Base-by-base conservation (phyloP, 2,113 vertebrate genomes). In the Myotis yumanensis region DNA sequence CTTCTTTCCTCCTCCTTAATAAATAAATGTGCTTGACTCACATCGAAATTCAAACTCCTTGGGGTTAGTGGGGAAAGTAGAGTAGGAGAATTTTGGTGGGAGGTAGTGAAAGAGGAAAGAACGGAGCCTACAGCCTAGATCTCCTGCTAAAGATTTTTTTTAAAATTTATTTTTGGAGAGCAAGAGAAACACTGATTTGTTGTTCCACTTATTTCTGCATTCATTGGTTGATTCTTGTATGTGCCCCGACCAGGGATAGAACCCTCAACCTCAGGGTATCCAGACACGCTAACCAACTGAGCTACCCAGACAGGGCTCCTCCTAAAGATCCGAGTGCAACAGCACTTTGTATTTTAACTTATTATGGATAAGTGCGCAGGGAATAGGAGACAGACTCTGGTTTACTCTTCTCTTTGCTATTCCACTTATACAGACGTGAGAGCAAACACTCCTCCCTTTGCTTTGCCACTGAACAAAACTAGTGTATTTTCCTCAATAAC, bases 361-460 rank as follows among this genome's bases (percentile, higher is more conserved):
- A 11, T 32, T 54, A 35, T 16, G 71, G 32, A 51, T 9, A 83
- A 43, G 23, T 0, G 0, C 17, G 0, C 2, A 16, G 28, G 14
- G 59, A 72, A 57, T 3, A 48, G 6, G 32, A 57, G 5, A 14
- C 37, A 5, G 75, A 15, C 15, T 87, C 68, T 20, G 5, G 9
- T 18, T 73, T n/a, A 48, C 51, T 76, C 20, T 87, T 57, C 23
- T 54, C 30, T 73, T 62, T 76, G 30, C 4, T 37, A 22, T 12
- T 83, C 14, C 23, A 30, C 11, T 77, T 86, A 76, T 10, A 93
- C 25, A 59, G 37, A 71, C 46, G 86, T 71, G 3, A 91, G 25
- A 82, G 16, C 52, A 93, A 52, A 93, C n/a, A 77, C 46, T 89
- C n/a, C 12, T 68, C 52, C 35, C 14, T 72, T 73, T 5, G 3